A percentile compares a stretch with the other conserved stretches of the same genome.
phyloP scores from a whole-genome alignment of 1,140 invertebrate species.

The Tetragonula clypearis region DNA sequence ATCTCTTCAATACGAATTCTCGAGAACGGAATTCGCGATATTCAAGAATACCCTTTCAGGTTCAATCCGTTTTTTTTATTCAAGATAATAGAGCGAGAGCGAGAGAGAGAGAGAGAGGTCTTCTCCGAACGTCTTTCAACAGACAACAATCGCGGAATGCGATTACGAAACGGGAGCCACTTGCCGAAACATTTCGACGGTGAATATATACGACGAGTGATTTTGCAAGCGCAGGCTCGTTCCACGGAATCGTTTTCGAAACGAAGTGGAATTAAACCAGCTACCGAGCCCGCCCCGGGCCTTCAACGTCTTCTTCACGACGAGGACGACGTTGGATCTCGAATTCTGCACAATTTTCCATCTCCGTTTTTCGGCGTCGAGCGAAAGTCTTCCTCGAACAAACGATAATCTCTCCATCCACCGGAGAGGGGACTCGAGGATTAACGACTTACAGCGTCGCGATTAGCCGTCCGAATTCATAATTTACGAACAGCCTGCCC shows the following conservation, averaged over 20 bases:
- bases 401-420: slow-evolving; percentile 13
- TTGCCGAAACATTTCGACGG: too few species aligned
- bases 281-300: too few species aligned
- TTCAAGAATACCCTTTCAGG: background rate
- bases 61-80: background rate
- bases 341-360: background rate
- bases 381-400: background rate
- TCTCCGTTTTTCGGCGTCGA: too few species aligned
- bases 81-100: background rate
- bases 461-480: slow-evolving; percentile 4
- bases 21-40: background rate
- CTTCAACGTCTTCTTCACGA: too few species aligned
- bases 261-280: too few species aligned
- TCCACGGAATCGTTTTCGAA: too few species aligned
- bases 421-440: background rate
- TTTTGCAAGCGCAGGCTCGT: too few species aligned
- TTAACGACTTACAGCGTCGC: slow-evolving; percentile 20
- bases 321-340: background rate
- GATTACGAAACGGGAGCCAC: background rate
- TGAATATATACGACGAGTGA: too few species aligned
- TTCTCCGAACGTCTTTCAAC: background rate
- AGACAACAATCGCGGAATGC: background rate
- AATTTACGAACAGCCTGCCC: slow-evolving; percentile 1
- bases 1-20: background rate
- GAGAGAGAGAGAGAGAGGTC: background rate